phyloP scores from a whole-genome alignment of 92 coral and sea anemone genomes.

The Anthopleura xanthogrammica region DNA sequence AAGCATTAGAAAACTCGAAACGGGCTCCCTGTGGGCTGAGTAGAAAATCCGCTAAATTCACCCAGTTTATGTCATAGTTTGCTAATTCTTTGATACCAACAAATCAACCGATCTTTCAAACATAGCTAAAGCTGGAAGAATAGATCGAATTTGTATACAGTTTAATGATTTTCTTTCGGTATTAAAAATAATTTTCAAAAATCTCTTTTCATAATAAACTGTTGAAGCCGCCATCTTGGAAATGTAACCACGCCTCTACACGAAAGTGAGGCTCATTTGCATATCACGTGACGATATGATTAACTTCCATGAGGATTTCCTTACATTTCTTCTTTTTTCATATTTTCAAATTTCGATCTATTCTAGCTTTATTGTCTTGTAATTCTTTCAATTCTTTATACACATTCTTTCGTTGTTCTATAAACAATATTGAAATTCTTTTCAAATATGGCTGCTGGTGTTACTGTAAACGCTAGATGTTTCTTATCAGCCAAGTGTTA shows the following conservation, averaged over 20 bases:
- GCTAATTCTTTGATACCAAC: constrained; percentile 24
- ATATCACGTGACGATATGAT: neutral
- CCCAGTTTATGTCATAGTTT: too few relatives aligned
- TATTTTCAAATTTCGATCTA: constrained; percentile 22
- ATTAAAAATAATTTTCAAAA: neutral
- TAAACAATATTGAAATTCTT: neutral
- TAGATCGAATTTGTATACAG: constrained; percentile 12
- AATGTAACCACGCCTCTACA: neutral
- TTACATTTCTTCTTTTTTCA: neutral
- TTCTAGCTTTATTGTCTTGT: constrained; percentile 33
- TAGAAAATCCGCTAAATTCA: constrained; percentile 1
- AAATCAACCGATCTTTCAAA: constrained; percentile 21
- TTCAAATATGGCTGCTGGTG: constrained; percentile 2
- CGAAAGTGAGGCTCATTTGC: neutral
- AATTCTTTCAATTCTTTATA: neutral
- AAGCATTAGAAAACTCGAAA: neutral
- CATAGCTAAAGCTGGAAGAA: constrained; percentile 31
- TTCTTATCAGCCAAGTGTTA: neutral
- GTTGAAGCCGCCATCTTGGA: neutral
- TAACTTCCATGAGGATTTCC: neutral
- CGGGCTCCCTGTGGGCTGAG: neutral
- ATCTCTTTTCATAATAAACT: neutral
- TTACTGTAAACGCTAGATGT: neutral
- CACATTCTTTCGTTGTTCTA: constrained; percentile 1
- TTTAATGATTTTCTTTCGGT: neutral